phyloP scores from a whole-genome alignment of 2,888 invertebrate species.

The Tuberolachnus salignus region DNA sequence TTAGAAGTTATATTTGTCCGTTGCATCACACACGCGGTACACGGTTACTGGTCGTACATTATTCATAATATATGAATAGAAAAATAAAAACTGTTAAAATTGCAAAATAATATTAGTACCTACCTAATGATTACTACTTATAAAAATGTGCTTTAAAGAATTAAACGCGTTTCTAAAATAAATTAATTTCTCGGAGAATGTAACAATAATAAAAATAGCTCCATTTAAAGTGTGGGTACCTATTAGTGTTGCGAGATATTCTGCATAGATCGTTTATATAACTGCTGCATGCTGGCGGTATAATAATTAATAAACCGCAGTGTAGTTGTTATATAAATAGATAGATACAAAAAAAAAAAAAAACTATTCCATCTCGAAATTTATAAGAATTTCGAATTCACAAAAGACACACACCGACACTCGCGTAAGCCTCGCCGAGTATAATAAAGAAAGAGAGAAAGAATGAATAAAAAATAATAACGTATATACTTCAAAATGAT shows the following conservation, averaged over 20 bases:
- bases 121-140: neutral
- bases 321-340: neutral
- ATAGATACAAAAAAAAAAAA: constrained; percentile 12
- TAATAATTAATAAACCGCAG: too few relatives aligned
- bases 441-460: too few relatives aligned
- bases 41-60: constrained; percentile 4
- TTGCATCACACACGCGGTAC: neutral
- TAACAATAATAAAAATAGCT: constrained; percentile 3
- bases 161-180: constrained; percentile 14
- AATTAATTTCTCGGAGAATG: constrained; percentile 30
- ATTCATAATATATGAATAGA: constrained; percentile 2
- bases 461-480: too few relatives aligned
- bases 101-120: neutral
- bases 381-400: too few relatives aligned
- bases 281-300: neutral
- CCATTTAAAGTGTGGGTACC: neutral
- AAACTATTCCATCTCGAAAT: too few relatives aligned
- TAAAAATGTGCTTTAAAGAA: constrained; percentile 2
- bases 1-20: neutral
- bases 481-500: neutral
- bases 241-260: constrained; percentile 12
- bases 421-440: too few relatives aligned
- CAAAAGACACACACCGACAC: too few relatives aligned
- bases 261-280: neutral
- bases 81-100: neutral